Evolutionary conservation across 2,888 invertebrate genomes (phyloP).

Genomic region (Platycheirus rosarum): DNA sequence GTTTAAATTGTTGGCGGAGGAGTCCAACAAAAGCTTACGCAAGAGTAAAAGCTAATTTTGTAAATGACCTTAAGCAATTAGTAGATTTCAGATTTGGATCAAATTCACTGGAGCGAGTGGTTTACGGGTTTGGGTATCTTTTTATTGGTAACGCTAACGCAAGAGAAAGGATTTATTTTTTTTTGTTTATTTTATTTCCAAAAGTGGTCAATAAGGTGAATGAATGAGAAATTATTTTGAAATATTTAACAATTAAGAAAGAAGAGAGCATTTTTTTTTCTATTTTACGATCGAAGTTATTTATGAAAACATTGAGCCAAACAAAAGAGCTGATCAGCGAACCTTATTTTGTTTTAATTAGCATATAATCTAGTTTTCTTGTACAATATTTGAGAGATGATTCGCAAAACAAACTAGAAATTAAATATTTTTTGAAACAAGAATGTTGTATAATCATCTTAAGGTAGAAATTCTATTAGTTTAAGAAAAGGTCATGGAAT

Average conservation of each 20-base stretch:
- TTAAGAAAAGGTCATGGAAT: too few species aligned
- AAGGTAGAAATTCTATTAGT: too few species aligned
- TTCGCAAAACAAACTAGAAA: too few species aligned
- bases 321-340: slow-evolving; percentile 48
- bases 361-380: slow-evolving; percentile 3
- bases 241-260: slow-evolving; percentile 14
- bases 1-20: slow-evolving; percentile 3
- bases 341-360: slow-evolving; percentile 22
- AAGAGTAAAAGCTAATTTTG: slow-evolving; percentile 66
- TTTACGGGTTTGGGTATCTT: slow-evolving; percentile 8
- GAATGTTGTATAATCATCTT: too few species aligned
- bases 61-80: slow-evolving; percentile 69
- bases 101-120: slow-evolving; percentile 48
- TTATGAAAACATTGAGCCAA: not conserved
- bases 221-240: not conserved
- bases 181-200: not conserved
- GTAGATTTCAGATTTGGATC: slow-evolving; percentile 45
- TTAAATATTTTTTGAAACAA: too few species aligned
- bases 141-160: slow-evolving; percentile 3
- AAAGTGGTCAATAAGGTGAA: not conserved
- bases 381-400: not conserved
- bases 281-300: slow-evolving; percentile 8
- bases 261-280: not conserved
- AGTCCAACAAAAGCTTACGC: slow-evolving; percentile 42
- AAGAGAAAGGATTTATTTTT: slow-evolving; percentile 38